phyloP scores from a whole-genome alignment of 2,888 invertebrate genomes.

The Folsomia manolachei region DNA sequence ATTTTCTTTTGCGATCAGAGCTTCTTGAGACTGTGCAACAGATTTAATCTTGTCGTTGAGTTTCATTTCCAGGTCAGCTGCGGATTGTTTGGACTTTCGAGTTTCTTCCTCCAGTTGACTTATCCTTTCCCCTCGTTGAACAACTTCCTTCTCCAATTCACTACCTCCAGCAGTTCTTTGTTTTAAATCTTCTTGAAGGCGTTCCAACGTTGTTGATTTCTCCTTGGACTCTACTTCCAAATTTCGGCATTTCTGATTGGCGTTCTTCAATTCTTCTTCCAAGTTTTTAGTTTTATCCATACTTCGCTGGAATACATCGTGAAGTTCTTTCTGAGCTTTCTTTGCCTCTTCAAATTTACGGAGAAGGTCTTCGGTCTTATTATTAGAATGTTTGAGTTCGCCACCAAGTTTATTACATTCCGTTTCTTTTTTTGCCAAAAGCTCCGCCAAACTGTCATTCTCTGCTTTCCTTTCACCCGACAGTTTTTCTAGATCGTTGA shows the following conservation, averaged over 20 bases:
- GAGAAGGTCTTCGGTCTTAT: neutral
- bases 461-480: constrained; percentile 31
- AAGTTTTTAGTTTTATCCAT: constrained; percentile 53
- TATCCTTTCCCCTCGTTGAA: constrained; percentile 14
- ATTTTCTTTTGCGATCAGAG: neutral
- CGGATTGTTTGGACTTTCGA: constrained; percentile 24
- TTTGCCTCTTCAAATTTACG: constrained; percentile 53
- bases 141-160: constrained; percentile 30
- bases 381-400: constrained; percentile 26
- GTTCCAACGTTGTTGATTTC: constrained; percentile 47
- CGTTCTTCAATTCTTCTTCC: constrained; percentile 54
- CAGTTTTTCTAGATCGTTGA: neutral
- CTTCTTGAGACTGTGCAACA: constrained; percentile 11
- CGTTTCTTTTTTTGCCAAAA: constrained; percentile 30
- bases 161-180: constrained; percentile 18
- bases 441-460: constrained; percentile 31
- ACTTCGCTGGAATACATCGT: constrained; percentile 52
- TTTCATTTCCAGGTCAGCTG: constrained; percentile 18
- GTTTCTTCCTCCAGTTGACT: constrained; percentile 29
- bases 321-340: constrained; percentile 55
- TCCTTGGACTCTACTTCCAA: constrained; percentile 55
- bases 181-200: constrained; percentile 28
- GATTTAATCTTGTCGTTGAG: constrained; percentile 20
- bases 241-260: constrained; percentile 52
- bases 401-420: constrained; percentile 30